Percentiles rank a stretch among this genome's conserved stretches.
Conservation (phyloP, 2,797 vertebrate genomes). For the Onychomys leucogaster region DNA sequence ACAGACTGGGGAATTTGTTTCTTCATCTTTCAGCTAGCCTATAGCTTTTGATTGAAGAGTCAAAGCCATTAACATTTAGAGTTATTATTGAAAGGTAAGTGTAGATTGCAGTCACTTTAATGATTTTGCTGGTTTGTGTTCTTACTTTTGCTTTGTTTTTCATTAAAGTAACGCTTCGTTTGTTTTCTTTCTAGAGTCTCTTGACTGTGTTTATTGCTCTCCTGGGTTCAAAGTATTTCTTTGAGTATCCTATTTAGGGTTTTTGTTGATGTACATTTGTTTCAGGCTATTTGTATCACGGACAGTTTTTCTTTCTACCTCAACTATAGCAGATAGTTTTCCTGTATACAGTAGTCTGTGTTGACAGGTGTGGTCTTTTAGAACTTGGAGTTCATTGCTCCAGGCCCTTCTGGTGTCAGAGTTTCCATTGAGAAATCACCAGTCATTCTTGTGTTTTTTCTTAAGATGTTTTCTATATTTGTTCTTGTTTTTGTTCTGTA, state of each 20-base stretch:
- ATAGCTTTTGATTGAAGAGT: neutral
- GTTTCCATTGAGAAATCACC: neutral
- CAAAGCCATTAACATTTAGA: neutral
- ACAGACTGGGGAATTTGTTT: neutral
- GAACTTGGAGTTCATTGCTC: neutral
- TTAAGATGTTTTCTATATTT: neutral
- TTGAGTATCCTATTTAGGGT: neutral
- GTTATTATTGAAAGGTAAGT: neutral
- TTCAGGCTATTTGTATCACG: neutral
- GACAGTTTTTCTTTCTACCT: neutral
- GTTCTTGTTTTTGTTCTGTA: neutral
- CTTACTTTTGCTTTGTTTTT: neutral
- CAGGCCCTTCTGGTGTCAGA: neutral
- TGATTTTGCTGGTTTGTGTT: neutral
- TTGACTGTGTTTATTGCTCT: neutral
- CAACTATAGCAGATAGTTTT: neutral
- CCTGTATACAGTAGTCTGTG: neutral
- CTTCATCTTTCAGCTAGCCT: neutral
- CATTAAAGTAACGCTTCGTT: neutral
- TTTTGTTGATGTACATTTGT: neutral
- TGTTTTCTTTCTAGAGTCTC: neutral
- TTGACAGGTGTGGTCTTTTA: neutral
- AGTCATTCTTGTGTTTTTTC: neutral
- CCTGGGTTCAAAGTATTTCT: neutral
- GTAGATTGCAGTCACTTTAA: neutral